Evolutionary conservation across 1,140 invertebrate species (phyloP).

Genomic region (Leguminivora glycinivorella): DNA sequence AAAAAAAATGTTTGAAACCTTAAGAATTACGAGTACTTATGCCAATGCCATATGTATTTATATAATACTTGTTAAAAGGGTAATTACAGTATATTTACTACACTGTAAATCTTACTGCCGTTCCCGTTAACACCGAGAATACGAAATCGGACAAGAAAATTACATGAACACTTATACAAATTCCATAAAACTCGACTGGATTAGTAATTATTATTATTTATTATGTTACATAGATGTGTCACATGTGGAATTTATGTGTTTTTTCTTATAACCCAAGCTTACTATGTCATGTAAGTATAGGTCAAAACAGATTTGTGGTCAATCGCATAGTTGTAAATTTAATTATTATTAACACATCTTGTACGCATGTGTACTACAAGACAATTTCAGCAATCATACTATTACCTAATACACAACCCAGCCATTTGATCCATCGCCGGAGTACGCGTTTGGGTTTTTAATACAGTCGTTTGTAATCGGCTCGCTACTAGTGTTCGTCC

Average conservation of each 20-base stretch:
- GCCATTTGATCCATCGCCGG: constrained; percentile 42
- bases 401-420: constrained; percentile 34
- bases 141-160: not conserved
- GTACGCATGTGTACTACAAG: not conserved
- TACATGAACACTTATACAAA: not conserved
- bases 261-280: too few species aligned
- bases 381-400: constrained; percentile 23
- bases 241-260: too few species aligned
- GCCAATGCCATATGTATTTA: not conserved
- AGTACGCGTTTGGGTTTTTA: constrained; percentile 42
- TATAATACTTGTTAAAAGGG: not conserved
- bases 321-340: not conserved
- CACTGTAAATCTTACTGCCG: not conserved
- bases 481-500: constrained; percentile 39
- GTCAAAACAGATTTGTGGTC: not conserved
- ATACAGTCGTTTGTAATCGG: constrained; percentile 50
- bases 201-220: not conserved
- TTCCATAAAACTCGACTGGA: not conserved
- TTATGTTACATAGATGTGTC: too few species aligned
- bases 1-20: too few species aligned
- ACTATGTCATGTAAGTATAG: not conserved
- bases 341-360: constrained; percentile 4
- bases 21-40: too few species aligned
- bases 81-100: not conserved
- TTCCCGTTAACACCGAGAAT: not conserved